Conservation (phyloP, 2,797 vertebrate genomes). For the Macropus fuliginosus region DNA sequence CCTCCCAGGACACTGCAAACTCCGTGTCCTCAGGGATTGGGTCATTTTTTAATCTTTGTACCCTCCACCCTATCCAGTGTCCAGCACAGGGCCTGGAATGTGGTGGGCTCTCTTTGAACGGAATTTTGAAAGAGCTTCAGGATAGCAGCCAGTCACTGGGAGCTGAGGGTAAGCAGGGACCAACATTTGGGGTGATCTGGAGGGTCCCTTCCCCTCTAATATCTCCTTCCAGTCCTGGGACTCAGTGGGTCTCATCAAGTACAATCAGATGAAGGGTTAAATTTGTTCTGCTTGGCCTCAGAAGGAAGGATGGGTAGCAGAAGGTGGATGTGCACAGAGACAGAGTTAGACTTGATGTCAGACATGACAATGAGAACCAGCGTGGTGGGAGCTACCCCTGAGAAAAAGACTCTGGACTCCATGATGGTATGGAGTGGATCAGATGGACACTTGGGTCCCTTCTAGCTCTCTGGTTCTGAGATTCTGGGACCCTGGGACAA, state of each 20-base stretch:
- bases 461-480: background rate
- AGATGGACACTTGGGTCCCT: background rate
- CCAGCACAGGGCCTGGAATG: too few relatives aligned
- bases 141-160: too few relatives aligned
- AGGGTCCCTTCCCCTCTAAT: background rate
- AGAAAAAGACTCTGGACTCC: too few relatives aligned
- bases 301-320: background rate
- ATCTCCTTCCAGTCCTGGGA: background rate
- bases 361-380: too few relatives aligned
- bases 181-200: too few relatives aligned
- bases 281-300: background rate
- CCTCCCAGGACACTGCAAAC: background rate
- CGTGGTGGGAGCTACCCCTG: too few relatives aligned
- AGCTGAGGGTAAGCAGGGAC: too few relatives aligned
- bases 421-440: background rate
- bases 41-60: background rate
- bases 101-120: too few relatives aligned
- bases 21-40: too few relatives aligned
- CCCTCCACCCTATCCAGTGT: too few relatives aligned
- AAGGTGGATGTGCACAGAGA: background rate
- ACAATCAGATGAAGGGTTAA: background rate
- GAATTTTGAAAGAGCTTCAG: too few relatives aligned
- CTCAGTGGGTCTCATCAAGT: too few relatives aligned
- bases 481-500: background rate
- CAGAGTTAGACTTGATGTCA: background rate